Evolutionary conservation across 2,113 vertebrate genomes (phyloP).

Genomic region (Gallinago media): DNA sequence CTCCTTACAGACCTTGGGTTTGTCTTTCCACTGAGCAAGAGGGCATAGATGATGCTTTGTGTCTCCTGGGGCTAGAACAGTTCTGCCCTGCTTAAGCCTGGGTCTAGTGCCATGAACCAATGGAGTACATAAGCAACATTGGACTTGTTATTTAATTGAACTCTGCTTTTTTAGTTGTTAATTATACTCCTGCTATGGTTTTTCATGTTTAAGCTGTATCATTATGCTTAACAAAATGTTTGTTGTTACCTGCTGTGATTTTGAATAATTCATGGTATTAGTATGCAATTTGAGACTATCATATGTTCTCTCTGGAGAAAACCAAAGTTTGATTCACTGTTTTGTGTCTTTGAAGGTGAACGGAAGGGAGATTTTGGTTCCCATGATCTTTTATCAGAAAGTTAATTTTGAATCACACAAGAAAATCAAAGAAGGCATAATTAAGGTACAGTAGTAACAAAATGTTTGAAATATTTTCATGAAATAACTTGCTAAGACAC

Average conservation of each 20-base stretch:
- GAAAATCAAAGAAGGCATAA: not conserved
- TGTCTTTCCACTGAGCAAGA: not conserved
- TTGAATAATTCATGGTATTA: not conserved
- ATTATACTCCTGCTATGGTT: not conserved
- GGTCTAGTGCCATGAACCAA: not conserved
- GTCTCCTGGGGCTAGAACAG: not conserved
- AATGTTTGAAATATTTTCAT: not conserved
- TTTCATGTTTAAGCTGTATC: not conserved
- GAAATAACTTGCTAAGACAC: not conserved
- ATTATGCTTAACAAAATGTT: not conserved
- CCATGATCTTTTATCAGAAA: not conserved
- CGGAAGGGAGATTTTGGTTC: not conserved
- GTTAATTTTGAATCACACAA: not conserved
- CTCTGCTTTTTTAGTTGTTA: not conserved
- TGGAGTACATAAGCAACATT: not conserved
- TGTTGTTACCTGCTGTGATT: conserved; percentile 19
- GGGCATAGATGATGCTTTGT: not conserved
- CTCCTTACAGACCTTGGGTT: not conserved
- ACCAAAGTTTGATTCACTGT: not conserved
- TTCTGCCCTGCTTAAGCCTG: not conserved
- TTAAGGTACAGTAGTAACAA: not conserved
- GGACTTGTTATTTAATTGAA: not conserved
- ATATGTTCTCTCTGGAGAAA: not conserved
- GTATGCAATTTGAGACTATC: not conserved
- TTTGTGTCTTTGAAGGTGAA: not conserved